Evolutionary conservation across 2,888 invertebrate species (phyloP).

Genomic region (Marasmarcha lunaedactyla): DNA sequence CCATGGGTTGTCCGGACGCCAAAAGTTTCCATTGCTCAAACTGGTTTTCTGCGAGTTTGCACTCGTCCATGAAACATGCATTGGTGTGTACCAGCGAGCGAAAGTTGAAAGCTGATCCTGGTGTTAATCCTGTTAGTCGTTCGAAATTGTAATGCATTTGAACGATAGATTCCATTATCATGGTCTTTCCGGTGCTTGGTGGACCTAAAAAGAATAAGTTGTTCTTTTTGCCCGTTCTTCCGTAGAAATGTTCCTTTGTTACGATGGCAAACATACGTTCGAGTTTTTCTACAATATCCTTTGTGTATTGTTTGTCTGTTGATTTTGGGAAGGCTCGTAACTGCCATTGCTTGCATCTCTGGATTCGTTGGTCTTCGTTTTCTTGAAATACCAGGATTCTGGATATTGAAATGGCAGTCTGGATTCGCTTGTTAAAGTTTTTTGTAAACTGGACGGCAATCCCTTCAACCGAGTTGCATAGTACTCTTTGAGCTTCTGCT

Average conservation of each 20-base stretch:
- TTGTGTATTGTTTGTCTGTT: too few relatives aligned
- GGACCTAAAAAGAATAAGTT: not conserved
- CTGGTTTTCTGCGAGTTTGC: conserved; percentile 7
- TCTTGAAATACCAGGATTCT: too few relatives aligned
- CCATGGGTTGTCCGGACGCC: conserved; percentile 5
- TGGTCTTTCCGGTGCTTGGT: not conserved
- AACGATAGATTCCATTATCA: not conserved
- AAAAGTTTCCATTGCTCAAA: conserved; percentile 9
- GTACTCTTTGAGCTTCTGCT: conserved; percentile 4
- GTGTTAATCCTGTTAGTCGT: conserved; percentile 11
- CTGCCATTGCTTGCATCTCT: too few relatives aligned
- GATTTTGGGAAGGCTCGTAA: too few relatives aligned
- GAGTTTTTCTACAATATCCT: too few relatives aligned
- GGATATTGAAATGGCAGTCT: too few relatives aligned
- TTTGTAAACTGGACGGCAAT: too few relatives aligned
- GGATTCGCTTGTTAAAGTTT: too few relatives aligned
- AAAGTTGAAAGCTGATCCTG: conserved; percentile 8
- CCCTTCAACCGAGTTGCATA: too few relatives aligned
- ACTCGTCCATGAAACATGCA: conserved; percentile 11
- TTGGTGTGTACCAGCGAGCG: conserved; percentile 8
- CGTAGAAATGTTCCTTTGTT: not conserved
- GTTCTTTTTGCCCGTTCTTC: not conserved
- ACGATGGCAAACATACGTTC: not conserved
- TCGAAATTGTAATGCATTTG: conserved; percentile 11
- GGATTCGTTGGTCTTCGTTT: too few relatives aligned